Percentiles rank a stretch among this genome's conserved stretches.
These are phyloP conservation scores for Florisuga fusca DNA, from an alignment of 2,797 vertebrate genomes.

Conservation along the genomic window DNA sequence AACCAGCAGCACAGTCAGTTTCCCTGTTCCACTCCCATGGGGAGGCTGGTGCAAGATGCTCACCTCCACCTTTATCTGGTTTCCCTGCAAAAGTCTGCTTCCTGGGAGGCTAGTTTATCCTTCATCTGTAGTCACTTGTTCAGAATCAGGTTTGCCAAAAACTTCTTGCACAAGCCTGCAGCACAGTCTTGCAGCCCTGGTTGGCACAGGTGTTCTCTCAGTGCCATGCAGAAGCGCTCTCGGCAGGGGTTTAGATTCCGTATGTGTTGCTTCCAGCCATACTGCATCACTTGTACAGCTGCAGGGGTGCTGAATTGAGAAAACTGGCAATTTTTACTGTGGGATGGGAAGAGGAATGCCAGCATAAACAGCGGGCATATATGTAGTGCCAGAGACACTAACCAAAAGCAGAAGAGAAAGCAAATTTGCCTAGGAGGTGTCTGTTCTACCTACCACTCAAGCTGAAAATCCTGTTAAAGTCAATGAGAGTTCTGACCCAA, in stretches of 20 bases:
- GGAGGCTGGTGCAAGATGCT: background rate
- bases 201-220: background rate
- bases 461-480: background rate
- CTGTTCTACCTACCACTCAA: background rate
- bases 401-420: background rate
- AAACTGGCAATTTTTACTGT: background rate
- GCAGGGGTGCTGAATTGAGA: background rate
- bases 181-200: background rate
- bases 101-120: background rate
- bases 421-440: background rate
- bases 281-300: fast-evolving
- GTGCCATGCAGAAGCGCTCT: background rate
- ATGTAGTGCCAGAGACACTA: background rate
- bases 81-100: background rate
- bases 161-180: too few species aligned
- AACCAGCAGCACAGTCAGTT: background rate
- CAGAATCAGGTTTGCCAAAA: background rate
- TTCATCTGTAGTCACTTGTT: background rate
- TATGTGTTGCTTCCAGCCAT: background rate
- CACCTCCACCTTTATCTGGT: background rate
- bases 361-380: background rate
- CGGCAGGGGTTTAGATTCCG: fast-evolving
- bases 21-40: background rate
- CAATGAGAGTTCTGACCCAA: background rate
- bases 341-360: background rate